phyloP scores from a whole-genome alignment of 1,140 invertebrate species.

The Octopus bimaculoides region DNA sequence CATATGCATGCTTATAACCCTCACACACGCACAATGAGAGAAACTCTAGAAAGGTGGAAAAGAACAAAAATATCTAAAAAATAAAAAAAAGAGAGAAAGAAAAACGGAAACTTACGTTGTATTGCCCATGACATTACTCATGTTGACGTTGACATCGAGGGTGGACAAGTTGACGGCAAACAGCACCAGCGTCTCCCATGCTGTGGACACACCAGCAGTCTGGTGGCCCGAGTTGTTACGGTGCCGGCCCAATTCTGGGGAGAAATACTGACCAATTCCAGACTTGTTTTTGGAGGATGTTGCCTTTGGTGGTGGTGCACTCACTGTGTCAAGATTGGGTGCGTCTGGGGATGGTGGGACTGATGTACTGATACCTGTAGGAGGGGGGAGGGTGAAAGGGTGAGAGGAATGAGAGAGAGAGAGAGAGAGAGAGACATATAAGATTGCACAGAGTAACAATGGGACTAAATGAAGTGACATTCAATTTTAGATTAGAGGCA shows the following conservation, averaged over 20 bases:
- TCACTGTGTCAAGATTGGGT: slow-evolving; percentile 19
- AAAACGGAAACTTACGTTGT: slow-evolving; percentile 68
- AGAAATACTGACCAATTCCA: slow-evolving; percentile 20
- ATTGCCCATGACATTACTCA: slow-evolving; percentile 98
- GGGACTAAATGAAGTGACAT: too few relatives aligned
- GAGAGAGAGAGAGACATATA: background rate
- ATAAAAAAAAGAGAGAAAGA: too few relatives aligned
- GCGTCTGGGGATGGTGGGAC: slow-evolving; percentile 11
- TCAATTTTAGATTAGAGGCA: too few relatives aligned
- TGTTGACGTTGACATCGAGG: slow-evolving; percentile 96
- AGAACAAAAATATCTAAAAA: slow-evolving; percentile 15
- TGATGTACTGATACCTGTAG: slow-evolving; percentile 15
- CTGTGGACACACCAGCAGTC: slow-evolving; percentile 25
- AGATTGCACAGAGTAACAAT: too few relatives aligned
- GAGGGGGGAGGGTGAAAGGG: slow-evolving; percentile 9
- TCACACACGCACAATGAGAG: too few relatives aligned
- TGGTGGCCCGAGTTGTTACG: slow-evolving; percentile 19
- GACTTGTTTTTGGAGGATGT: background rate
- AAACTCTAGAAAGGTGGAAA: slow-evolving; percentile 22
- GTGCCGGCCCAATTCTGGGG: slow-evolving; percentile 27
- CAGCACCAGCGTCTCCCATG: slow-evolving; percentile 91
- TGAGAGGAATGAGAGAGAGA: background rate
- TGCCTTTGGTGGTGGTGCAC: background rate
- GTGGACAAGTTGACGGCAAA: slow-evolving; percentile 94
- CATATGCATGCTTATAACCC: too few relatives aligned